Evolutionary conservation across 2,888 invertebrate genomes (phyloP), one percentile per base, ranked within the genome.

Genomic region (Autographa gamma): DNA sequence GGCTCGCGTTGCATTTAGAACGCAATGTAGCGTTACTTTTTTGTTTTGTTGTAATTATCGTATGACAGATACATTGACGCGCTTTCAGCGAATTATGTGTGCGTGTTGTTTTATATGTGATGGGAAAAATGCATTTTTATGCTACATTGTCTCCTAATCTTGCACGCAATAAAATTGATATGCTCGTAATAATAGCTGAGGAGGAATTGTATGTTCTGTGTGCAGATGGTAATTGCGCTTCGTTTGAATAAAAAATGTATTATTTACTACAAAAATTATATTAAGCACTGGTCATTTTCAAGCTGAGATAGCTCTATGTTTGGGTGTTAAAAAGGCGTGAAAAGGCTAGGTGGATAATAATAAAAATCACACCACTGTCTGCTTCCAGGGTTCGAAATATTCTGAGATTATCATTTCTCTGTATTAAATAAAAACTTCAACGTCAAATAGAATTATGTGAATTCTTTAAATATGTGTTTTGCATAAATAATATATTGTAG

Each of bases 401-500:
- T 34, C 8, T 8, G 34, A 34, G 34, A 34, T 25, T 25, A 3
- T 25, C 18, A 52, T 18, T 18, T n/a, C 52, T 2, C 8, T 1
- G n/a, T 52, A 52, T 18, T 54, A 19, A 19, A 9, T 54, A 19
- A 54, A 7, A 11, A 19, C 19, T 56, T 25, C 54, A 25, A 19
- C 13, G 13, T 25, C 25, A 11, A 56, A 13, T 18, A 25, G 11
- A 13, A 56, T 56, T 56, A 19, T 19, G 13, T 9, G 25, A 7
- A n/a, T 16, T 48, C n/a, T n/a, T n/a, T 48, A 48, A 48, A n/a
- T 48, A 48, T 8, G 7, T 48, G n/a, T 7, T 48, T 9, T 25
- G 13, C 19, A 56, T 63, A 56, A 56, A 56, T 56, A 54, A 54
- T 14, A 59, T 38, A 48, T 31, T 48, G 32, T 59, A 61, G 58